These are phyloP conservation scores for Contarinia nasturtii DNA, from an alignment of 1,140 invertebrate genomes.

Conservation along the genomic window DNA sequence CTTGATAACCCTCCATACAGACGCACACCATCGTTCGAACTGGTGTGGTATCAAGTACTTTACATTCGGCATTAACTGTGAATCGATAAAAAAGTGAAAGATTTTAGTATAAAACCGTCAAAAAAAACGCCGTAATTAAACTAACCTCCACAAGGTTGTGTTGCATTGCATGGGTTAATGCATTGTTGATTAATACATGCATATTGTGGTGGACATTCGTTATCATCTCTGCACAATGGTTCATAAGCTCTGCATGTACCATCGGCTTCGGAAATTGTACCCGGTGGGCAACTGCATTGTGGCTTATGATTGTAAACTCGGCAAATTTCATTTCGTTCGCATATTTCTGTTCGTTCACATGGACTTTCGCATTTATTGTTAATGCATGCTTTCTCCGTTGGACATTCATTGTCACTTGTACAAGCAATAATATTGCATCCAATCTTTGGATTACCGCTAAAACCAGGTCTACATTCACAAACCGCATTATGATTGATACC, in stretches of 20 bases:
- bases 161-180: slow-evolving; percentile 62
- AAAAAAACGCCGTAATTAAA: no score
- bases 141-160: slow-evolving; percentile 48
- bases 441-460: slow-evolving; percentile 58
- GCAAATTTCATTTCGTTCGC: slow-evolving; percentile 49
- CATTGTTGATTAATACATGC: slow-evolving; percentile 67
- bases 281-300: slow-evolving; percentile 59
- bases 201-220: slow-evolving; percentile 61
- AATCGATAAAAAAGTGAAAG: no score
- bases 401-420: slow-evolving; percentile 53
- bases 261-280: slow-evolving; percentile 44
- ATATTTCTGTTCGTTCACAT: slow-evolving; percentile 42
- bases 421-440: slow-evolving; percentile 59
- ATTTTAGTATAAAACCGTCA: no score
- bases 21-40: slow-evolving; percentile 76
- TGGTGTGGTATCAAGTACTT: slow-evolving; percentile 58
- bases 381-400: slow-evolving; percentile 52
- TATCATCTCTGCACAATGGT: slow-evolving; percentile 49
- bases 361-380: slow-evolving; percentile 62
- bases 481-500: slow-evolving; percentile 50
- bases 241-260: slow-evolving; percentile 38
- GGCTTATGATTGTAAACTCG: slow-evolving; percentile 52
- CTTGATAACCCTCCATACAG: slow-evolving; percentile 66
- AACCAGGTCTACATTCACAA: slow-evolving; percentile 62
- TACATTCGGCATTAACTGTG: slow-evolving; percentile 51